Evolutionary conservation across 2,797 vertebrate genomes (phyloP).

Genomic region (Eidolon dupreanum): DNA sequence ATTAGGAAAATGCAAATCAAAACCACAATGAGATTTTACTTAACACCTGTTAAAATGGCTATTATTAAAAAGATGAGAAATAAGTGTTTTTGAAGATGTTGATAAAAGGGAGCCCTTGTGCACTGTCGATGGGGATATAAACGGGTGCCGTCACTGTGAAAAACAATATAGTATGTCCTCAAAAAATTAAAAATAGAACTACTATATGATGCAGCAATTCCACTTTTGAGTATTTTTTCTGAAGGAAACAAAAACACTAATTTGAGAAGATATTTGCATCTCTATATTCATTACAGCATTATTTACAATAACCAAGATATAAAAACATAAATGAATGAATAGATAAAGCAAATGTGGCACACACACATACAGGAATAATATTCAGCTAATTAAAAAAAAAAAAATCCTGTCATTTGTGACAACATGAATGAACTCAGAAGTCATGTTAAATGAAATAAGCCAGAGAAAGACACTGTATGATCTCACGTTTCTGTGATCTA

Average conservation of each 20-base stretch:
- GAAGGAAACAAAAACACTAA: not conserved
- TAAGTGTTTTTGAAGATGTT: not conserved
- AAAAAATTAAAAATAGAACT: not conserved
- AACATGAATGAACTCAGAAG: not conserved
- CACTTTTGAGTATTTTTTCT: not conserved
- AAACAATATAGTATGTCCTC: too few relatives aligned
- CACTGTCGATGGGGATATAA: not conserved
- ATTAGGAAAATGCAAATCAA: not conserved
- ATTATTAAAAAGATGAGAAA: not conserved
- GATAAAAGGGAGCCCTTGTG: not conserved
- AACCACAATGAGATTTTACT: not conserved
- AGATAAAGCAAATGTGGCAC: too few relatives aligned
- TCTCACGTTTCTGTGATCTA: not conserved
- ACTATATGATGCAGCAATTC: not conserved
- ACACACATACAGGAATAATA: too few relatives aligned
- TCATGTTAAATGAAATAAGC: not conserved
- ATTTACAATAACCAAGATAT: too few relatives aligned
- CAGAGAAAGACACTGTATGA: not conserved
- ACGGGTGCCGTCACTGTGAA: too few relatives aligned
- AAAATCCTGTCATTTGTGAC: not conserved
- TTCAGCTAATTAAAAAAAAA: too few relatives aligned
- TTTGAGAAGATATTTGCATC: not conserved
- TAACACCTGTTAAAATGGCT: not conserved
- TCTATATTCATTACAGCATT: too few relatives aligned
- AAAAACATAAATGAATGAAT: too few relatives aligned